Conservation (phyloP, 2,888 invertebrate species). For the Blastobasis adustella region DNA sequence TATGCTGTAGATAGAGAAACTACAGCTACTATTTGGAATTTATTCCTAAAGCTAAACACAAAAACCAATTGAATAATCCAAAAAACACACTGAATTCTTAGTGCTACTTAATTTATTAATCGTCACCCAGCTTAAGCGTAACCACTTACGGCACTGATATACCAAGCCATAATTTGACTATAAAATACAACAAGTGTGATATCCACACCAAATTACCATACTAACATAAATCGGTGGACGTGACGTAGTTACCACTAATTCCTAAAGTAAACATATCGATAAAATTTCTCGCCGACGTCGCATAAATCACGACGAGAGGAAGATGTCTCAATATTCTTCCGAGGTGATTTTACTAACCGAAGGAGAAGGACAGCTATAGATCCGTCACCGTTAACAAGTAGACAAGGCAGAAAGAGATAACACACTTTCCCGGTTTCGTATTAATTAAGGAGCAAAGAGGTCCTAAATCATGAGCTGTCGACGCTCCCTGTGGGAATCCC, state of each 20-base stretch:
- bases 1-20: too few species aligned
- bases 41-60: too few species aligned
- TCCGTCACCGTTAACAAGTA: slow-evolving; percentile 7
- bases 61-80: too few species aligned
- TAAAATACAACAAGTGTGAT: slow-evolving; percentile 33
- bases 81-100: too few species aligned
- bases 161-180: slow-evolving; percentile 9
- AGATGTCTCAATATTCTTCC: slow-evolving; percentile 65
- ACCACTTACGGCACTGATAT: slow-evolving; percentile 12
- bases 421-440: slow-evolving; percentile 39
- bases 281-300: slow-evolving; percentile 49
- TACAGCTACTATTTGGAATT: too few species aligned
- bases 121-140: background rate
- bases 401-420: slow-evolving; percentile 38
- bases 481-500: slow-evolving; percentile 71
- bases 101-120: too few species aligned
- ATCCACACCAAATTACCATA: slow-evolving; percentile 54
- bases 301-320: slow-evolving; percentile 60
- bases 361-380: slow-evolving; percentile 28
- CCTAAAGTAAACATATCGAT: slow-evolving; percentile 71
- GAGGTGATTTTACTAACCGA: slow-evolving; percentile 42
- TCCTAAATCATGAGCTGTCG: slow-evolving; percentile 70
- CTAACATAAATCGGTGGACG: slow-evolving; percentile 49
- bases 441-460: slow-evolving; percentile 65
- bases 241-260: slow-evolving; percentile 60